These are phyloP conservation scores for Dromococcyx pavoninus DNA, from an alignment of 2,797 vertebrate genomes.

Conservation along the genomic window DNA sequence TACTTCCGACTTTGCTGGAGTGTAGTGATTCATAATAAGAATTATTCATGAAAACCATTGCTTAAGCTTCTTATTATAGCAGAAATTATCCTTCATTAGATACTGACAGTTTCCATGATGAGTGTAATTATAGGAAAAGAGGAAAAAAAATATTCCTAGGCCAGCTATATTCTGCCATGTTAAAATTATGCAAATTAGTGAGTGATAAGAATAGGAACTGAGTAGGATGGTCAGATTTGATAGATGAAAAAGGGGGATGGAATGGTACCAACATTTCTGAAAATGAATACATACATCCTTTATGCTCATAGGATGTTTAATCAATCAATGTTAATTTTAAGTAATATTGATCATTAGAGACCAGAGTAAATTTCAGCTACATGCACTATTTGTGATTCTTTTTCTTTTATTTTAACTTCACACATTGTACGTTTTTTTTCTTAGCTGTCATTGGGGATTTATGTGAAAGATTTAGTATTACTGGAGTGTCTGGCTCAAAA, in stretches of 20 bases:
- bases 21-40: conserved; percentile 73
- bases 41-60: conserved; percentile 77
- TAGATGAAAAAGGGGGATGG: conserved; percentile 51
- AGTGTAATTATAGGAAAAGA: conserved; percentile 77
- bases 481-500: not conserved
- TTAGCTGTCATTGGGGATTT: not conserved
- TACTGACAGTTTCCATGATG: conserved; percentile 78
- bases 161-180: conserved; percentile 75
- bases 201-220: conserved; percentile 75
- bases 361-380: conserved; percentile 43
- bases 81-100: conserved; percentile 82
- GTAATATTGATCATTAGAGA: conserved; percentile 12
- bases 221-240: conserved; percentile 77
- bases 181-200: conserved; percentile 78
- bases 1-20: conserved; percentile 68
- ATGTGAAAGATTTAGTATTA: not conserved
- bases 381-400: not conserved
- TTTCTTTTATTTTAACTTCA: not conserved
- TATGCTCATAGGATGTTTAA: conserved; percentile 29
- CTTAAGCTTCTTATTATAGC: conserved; percentile 76
- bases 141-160: conserved; percentile 66
- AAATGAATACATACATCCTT: conserved; percentile 49
- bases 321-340: conserved; percentile 23
- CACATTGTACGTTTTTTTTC: not conserved
- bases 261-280: conserved; percentile 59